Base-by-base conservation (phyloP, 1,140 invertebrate genomes). In the Drosophila sucinea region DNA sequence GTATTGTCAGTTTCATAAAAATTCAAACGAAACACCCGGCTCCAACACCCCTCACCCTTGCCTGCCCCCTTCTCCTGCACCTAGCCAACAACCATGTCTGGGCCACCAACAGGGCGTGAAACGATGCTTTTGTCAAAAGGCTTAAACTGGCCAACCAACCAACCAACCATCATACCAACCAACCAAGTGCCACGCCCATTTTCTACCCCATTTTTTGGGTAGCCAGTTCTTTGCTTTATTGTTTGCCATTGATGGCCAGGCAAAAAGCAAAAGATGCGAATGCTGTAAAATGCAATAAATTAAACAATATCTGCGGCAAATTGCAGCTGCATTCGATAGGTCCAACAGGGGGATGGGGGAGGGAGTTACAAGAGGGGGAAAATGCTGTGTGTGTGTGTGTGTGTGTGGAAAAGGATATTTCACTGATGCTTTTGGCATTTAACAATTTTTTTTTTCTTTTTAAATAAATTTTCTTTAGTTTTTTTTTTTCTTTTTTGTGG, bases 1-100 rank as follows among this genome's bases (percentile, higher is more conserved):
- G 83, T 87, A 87, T 87, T 87, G 83, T 87, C 83, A 87, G 83
- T 87, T 87, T 87, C 83, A 87, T 87, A 87, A 87, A 87, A 87
- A 87, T 89, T 77, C 83, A 87, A 87, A 89, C 77, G 44, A 51
- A 51, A 51, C 23, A 7, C 7, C 27, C 8, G 3, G 3, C 40
- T 23, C 7, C 25, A 2, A 7, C 35, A 10, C 10, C 27, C 10
- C 7, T 10, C 7, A 82, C 74, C 55, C 73, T 51, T 61, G 33
- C 61, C 70, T 51, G 47, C 62, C 60, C 67, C 25, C 32, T 54
- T 54, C 56, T 40, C 55, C 69, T 73, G 54, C 68, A 71, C 54
- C 69, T 47, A 68, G 10, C 23, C 35, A 11, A 70, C 44, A 61
- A 56, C 41, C 47, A 38, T 33, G 44, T 63, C 57, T n/a, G 41